Evolutionary conservation across 1,140 invertebrate genomes (phyloP), one percentile per base, ranked within the genome.

Genomic region (Drosophila fuyamai): DNA sequence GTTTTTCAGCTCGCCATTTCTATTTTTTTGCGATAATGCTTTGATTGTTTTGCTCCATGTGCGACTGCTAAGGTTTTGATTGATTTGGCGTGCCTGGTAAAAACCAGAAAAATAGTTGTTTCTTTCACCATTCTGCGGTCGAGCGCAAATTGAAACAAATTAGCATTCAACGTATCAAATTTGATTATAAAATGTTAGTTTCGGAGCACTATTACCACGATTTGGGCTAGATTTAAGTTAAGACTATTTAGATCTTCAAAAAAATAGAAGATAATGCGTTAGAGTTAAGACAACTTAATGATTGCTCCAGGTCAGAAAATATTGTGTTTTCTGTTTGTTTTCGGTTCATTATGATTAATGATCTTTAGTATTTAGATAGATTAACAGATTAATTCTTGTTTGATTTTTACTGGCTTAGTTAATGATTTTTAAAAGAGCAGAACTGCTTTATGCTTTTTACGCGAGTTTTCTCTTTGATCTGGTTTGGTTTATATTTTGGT

Each of bases 21-120:
- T 40, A 55, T 16, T 55, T 16, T 79, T 79, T 84, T 61, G 63
- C 60, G 35, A 63, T 84, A 72, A 62, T 73, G 67, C 38, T 70
- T 74, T 78, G 78, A 85, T 86, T 81, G 65, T 81, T 79, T 85
- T 71, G 60, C 74, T 78, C 38, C 58, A 81, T 81, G 60, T 79
- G 70, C 59, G 46, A 38, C 43, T 54, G 38, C 18, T 75, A 46
- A 32, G 43, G 29, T 48, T 71, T 71, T 63, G 65, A 81, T 66
- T 78, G 79, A 59, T 68, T 66, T 58, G 59, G 43, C 63, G 14
- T 55, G 76, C 51, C 50, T 36, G 71, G 40, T 13, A 38, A 80
- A 63, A 43, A 12, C 32, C 38, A 38, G 46, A 43, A 32, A 54
- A 41, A 40, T 66, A n/a, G 13, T 51, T 56, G 58, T 53, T 54